A percentile compares a stretch with the other conserved stretches of the same genome.
Evolutionary conservation across 2,888 invertebrate species (phyloP).

Genomic region (Parnassius apollo): DNA sequence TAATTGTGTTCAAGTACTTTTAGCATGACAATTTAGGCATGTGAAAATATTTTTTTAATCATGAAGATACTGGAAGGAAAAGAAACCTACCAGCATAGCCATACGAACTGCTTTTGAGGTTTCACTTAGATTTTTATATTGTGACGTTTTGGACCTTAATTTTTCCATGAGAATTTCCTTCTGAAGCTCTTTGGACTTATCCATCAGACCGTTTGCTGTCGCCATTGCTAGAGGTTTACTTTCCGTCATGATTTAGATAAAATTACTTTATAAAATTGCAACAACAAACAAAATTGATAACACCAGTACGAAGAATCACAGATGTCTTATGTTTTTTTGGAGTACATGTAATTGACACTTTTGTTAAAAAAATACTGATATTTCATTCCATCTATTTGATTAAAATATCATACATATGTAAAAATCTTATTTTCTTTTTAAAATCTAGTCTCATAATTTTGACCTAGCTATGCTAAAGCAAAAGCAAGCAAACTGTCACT

Average conservation of each 20-base stretch:
- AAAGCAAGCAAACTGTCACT: conserved; percentile 48
- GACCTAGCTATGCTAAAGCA: conserved; percentile 25
- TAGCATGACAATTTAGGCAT: too few relatives aligned
- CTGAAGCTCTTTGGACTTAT: conserved; percentile 81
- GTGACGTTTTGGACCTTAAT: conserved; percentile 90
- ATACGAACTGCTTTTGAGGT: conserved; percentile 93
- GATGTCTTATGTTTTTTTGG: conserved; percentile 19
- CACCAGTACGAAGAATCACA: conserved; percentile 23
- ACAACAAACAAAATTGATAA: conserved; percentile 42
- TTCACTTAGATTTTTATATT: conserved; percentile 91
- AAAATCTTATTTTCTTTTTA: conserved; percentile 5
- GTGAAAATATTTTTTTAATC: too few relatives aligned
- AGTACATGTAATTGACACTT: conserved; percentile 2
- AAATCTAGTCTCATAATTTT: conserved; percentile 12
- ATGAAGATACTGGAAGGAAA: too few relatives aligned
- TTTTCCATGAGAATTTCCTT: conserved; percentile 96
- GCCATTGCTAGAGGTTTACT: conserved; percentile 57
- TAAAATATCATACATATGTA: background rate
- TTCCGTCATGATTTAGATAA: conserved; percentile 55
- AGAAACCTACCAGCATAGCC: conserved; percentile 86
- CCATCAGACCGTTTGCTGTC: conserved; percentile 55
- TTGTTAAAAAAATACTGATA: background rate
- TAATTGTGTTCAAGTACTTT: too few relatives aligned
- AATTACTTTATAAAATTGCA: conserved; percentile 31
- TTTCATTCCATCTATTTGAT: conserved; percentile 9